phyloP scores from a whole-genome alignment of 1,140 invertebrate genomes.

The Cataglyphis hispanica region DNA sequence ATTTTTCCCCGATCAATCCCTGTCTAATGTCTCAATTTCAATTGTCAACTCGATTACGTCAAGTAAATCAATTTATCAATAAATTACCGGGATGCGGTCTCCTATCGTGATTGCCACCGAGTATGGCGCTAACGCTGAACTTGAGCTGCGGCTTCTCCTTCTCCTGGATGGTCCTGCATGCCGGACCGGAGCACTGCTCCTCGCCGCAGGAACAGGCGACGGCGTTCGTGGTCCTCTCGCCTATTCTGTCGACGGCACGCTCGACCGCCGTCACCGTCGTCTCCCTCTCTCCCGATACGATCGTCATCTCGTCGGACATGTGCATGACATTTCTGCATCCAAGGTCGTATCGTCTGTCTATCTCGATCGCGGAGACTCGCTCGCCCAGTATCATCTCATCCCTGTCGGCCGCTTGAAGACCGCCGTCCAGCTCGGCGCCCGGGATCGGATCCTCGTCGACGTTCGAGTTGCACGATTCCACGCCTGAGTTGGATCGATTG shows the following conservation, averaged over 20 bases:
- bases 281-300: conserved; percentile 71
- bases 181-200: conserved; percentile 80
- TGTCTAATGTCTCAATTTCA: background rate
- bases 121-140: conserved; percentile 96
- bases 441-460: conserved; percentile 80
- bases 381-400: conserved; percentile 73
- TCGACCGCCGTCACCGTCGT: conserved; percentile 69
- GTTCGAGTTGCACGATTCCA: conserved; percentile 83
- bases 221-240: conserved; percentile 76
- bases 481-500: conserved; percentile 80
- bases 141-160: conserved; percentile 93
- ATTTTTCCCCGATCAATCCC: background rate
- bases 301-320: conserved; percentile 76
- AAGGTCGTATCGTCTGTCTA: conserved; percentile 80
- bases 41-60: conserved; percentile 23
- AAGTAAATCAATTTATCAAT: conserved; percentile 27
- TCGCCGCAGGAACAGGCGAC: conserved; percentile 82
- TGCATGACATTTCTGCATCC: conserved; percentile 76
- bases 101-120: conserved; percentile 89
- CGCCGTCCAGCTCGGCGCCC: conserved; percentile 74
- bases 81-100: conserved; percentile 84
- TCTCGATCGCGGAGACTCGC: conserved; percentile 69
- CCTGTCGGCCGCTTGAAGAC: conserved; percentile 74
- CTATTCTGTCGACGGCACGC: conserved; percentile 79
- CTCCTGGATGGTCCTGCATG: conserved; percentile 82